Base-by-base conservation (phyloP, 2,113 vertebrate species). In the Catharus minimus region DNA sequence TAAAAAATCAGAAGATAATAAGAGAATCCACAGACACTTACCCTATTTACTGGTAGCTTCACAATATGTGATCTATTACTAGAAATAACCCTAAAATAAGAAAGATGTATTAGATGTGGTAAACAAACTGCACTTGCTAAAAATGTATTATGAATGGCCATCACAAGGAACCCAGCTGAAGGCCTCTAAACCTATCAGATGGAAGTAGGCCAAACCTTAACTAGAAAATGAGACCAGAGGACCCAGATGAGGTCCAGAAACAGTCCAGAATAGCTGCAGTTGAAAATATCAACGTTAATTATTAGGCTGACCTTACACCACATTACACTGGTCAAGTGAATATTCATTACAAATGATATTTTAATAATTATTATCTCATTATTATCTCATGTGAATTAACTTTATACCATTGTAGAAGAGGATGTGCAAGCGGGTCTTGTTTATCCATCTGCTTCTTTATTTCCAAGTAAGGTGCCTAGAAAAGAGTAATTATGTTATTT, bases 361-460 rank as follows among this genome's bases (percentile, higher is more conserved):
- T 77, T 30, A 78, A 20, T 60, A 47, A 86, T 67, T 82, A 58
- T 77, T 23, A 38, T 38, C 38, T 38, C 38, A 38, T 38, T 82
- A 58, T 77, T 23, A 38, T 38, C 38, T 38, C 38, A 38, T 38
- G 20, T 58, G 26, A 82, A 68, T 82, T 27, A 81, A 44, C 72
- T 90, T 84, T 57, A 82, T 98, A 99, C 98, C 98, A 99, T 74
- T 98, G 98, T 88, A 99, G 97, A 85, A 99, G 96, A 56, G 98
- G 98, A 96, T 99, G 98, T 82, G 98, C 98, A 95, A 99, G 97
- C 0, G 98, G 98, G 64, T 99, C 98, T 93, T 98, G 98, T 97
- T 98, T 98, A 97, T 99, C 98, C 98, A 99, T 99, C 97, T 99
- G 98, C 95, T 98, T 99, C 97, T 99, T 99, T 93, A 99, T 98